These are phyloP conservation scores for Cantharis flavilabris DNA, from an alignment of 2,888 invertebrate genomes.

Conservation along the genomic window DNA sequence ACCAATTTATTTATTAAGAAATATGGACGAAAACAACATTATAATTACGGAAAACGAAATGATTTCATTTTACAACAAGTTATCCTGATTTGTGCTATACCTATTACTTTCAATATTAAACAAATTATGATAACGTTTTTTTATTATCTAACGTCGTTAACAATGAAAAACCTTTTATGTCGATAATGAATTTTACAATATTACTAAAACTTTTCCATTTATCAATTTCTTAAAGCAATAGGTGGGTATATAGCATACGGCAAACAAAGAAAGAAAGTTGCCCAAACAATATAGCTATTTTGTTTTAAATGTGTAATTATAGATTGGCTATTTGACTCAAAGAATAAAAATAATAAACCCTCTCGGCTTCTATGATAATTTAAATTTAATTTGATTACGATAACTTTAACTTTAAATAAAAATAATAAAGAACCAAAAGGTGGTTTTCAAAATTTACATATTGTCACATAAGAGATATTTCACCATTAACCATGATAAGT, in stretches of 20 bases:
- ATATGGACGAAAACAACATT: no score
- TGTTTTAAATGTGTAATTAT: not conserved
- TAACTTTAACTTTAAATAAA: no score
- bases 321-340: no score
- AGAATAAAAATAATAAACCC: no score
- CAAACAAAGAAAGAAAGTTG: not conserved
- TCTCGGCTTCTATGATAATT: no score
- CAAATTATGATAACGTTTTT: not conserved
- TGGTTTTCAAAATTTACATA: no score
- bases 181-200: not conserved
- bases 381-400: no score
- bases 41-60: no score
- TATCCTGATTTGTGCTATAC: not conserved
- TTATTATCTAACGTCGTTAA: not conserved
- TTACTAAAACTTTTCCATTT: not conserved
- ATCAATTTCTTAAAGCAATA: no score
- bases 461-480: not conserved
- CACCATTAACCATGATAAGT: not conserved
- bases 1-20: no score
- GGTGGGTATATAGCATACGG: no score
- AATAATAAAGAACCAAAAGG: not conserved
- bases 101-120: not conserved
- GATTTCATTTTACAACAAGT: no score
- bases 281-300: not conserved
- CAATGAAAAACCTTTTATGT: not conserved